Evolutionary conservation across 2,113 vertebrate genomes (phyloP).

Genomic region (Semicossyphus pulcher): DNA sequence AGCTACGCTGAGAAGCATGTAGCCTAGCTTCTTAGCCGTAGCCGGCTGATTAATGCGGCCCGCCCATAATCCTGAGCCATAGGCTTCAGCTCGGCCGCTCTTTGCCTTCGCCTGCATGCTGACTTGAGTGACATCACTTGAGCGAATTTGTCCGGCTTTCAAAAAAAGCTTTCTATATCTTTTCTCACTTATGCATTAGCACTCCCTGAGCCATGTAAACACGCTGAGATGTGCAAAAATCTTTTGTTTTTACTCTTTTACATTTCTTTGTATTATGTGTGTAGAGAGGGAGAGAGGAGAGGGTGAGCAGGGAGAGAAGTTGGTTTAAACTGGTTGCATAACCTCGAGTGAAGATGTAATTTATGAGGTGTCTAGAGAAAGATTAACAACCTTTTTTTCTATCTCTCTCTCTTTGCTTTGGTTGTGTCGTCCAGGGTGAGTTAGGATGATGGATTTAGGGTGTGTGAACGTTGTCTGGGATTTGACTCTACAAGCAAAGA

Average conservation of each 20-base stretch:
- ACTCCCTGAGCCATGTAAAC: neutral
- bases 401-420: slow-evolving; percentile 62
- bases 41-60: too few relatives aligned
- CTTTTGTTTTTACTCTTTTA: too few relatives aligned
- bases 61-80: too few relatives aligned
- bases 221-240: neutral
- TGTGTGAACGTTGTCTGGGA: slow-evolving; percentile 51
- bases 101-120: too few relatives aligned
- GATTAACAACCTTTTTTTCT: slow-evolving; percentile 65
- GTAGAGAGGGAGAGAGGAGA: too few relatives aligned
- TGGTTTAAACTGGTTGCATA: slow-evolving; percentile 9
- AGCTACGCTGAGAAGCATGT: too few relatives aligned
- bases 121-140: neutral
- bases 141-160: neutral
- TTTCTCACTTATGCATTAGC: neutral
- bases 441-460: slow-evolving; percentile 67
- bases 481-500: slow-evolving; percentile 46
- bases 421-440: slow-evolving; percentile 39
- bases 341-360: slow-evolving; percentile 45
- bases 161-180: neutral
- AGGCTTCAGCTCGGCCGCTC: too few relatives aligned
- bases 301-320: slow-evolving; percentile 11
- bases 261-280: slow-evolving; percentile 37
- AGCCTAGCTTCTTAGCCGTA: too few relatives aligned
- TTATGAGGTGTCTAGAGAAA: slow-evolving; percentile 56